These are phyloP conservation scores for Muraenolepis orangiensis DNA, from an alignment of 2,797 vertebrate genomes.

Conservation along the genomic window DNA sequence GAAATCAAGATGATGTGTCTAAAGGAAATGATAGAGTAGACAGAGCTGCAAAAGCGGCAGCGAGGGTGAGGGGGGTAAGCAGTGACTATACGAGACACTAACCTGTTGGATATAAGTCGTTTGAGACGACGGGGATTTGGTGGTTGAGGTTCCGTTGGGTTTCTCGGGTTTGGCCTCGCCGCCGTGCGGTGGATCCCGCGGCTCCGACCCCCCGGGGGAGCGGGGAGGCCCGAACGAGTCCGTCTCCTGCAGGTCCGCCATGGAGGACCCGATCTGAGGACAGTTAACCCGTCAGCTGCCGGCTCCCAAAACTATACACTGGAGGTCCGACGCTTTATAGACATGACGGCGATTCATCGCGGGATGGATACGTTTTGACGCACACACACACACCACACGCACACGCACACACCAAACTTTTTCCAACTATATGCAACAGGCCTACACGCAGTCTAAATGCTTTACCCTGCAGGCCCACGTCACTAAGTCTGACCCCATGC, in stretches of 20 bases:
- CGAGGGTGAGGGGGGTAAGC: neutral
- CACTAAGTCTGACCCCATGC: no score
- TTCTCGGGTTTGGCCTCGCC: constrained; percentile 85
- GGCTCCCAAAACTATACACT: no score
- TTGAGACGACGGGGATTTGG: constrained; percentile 89
- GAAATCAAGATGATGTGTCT: no score
- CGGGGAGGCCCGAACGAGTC: constrained; percentile 84
- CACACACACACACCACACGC: neutral
- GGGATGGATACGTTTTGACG: neutral
- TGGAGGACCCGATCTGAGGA: constrained; percentile 37
- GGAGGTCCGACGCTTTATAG: no score
- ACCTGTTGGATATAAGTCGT: constrained; percentile 98
- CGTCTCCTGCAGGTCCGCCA: constrained; percentile 89
- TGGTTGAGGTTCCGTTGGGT: constrained; percentile 73
- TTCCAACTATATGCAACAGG: no score
- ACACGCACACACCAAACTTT: neutral
- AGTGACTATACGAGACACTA: constrained; percentile 44
- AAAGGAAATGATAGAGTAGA: no score
- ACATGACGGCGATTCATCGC: constrained; percentile 12
- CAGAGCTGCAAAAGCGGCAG: no score
- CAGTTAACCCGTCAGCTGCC: neutral
- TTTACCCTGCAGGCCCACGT: no score
- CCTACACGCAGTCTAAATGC: no score
- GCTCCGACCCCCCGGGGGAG: constrained; percentile 81
- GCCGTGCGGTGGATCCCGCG: constrained; percentile 83